Percentiles rank a stretch among this genome's conserved stretches.
Evolutionary conservation across 2,113 vertebrate species (phyloP).

Genomic region (Desmodus rotundus): DNA sequence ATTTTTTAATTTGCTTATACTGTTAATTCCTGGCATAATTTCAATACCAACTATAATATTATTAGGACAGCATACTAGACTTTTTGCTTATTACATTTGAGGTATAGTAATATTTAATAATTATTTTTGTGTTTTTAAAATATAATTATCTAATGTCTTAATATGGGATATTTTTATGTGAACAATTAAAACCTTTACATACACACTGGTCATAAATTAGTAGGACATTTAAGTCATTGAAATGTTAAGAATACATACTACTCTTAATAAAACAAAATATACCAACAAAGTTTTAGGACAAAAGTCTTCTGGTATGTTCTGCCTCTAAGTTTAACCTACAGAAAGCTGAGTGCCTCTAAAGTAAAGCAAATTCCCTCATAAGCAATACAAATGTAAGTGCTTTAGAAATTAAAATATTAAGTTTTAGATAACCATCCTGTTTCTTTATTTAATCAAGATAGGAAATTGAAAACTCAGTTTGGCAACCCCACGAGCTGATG

Average conservation of each 20-base stretch:
- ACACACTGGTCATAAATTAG: neutral
- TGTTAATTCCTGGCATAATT: neutral
- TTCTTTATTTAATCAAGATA: constrained; percentile 42
- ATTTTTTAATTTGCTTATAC: neutral
- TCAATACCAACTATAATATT: neutral
- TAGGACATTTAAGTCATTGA: neutral
- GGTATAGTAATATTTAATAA: constrained; percentile 1
- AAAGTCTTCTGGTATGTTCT: neutral
- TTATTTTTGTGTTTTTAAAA: neutral
- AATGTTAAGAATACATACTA: neutral
- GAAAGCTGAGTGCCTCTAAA: neutral
- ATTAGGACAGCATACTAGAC: neutral
- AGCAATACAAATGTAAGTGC: neutral
- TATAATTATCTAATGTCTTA: constrained; percentile 18
- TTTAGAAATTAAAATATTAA: constrained; percentile 31
- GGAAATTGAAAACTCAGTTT: constrained; percentile 13
- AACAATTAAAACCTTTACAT: neutral
- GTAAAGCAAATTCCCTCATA: neutral
- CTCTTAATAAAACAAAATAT: neutral
- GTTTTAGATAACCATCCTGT: neutral
- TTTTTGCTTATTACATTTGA: constrained; percentile 8
- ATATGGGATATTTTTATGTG: neutral
- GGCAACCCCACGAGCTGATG: neutral
- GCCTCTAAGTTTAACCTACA: neutral
- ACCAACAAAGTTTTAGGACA: neutral